phyloP scores from a whole-genome alignment of 2,888 invertebrate species.

The Branchinecta sandiegonensis region DNA sequence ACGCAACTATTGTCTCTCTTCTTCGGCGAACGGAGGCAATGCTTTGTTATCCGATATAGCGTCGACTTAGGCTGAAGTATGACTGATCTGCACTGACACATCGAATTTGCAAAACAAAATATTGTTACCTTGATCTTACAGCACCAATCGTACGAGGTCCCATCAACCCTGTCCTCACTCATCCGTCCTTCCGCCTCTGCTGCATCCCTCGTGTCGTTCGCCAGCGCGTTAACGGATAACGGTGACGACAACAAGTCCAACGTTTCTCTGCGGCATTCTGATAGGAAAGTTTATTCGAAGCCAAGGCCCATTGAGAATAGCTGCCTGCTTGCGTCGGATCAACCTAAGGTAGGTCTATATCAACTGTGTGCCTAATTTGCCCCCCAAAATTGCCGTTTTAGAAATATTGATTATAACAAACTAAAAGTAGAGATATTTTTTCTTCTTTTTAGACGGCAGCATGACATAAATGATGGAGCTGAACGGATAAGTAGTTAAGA shows the following conservation, averaged over 20 bases:
- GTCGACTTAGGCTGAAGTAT: too few relatives aligned
- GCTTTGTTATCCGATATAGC: too few relatives aligned
- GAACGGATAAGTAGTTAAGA: too few relatives aligned
- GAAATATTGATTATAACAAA: background rate
- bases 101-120: too few relatives aligned
- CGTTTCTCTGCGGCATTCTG: background rate
- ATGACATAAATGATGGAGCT: too few relatives aligned
- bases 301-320: constrained; percentile 66
- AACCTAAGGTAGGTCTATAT: constrained; percentile 41
- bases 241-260: background rate
- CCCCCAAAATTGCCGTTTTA: background rate
- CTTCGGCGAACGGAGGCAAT: too few relatives aligned
- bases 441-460: background rate
- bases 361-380: too few relatives aligned
- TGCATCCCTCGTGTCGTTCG: background rate
- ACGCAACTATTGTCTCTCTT: too few relatives aligned
- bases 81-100: too few relatives aligned
- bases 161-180: too few relatives aligned
- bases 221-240: background rate
- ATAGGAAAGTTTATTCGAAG: constrained; percentile 26
- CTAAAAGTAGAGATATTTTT: background rate
- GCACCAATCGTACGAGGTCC: too few relatives aligned
- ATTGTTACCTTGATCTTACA: too few relatives aligned
- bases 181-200: constrained; percentile 5
- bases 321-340: constrained; percentile 47